A percentile compares a stretch with the other conserved stretches of the same genome.
Conservation (phyloP, 2,888 invertebrate species). For the Malthinus seriepunctatus region DNA sequence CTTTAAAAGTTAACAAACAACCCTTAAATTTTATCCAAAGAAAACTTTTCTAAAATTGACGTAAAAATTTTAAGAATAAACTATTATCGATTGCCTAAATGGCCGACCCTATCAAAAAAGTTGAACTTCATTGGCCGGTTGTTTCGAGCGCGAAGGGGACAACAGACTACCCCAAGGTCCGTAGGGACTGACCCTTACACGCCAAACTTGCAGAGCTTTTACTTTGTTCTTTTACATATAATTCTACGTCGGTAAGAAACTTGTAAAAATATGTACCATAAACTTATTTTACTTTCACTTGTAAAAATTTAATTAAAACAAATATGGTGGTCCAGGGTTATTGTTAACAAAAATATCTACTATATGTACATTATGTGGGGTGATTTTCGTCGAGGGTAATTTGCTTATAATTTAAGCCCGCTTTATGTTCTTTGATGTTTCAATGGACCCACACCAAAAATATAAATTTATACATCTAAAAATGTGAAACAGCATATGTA, state of each 20-base stretch:
- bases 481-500: conserved; percentile 33
- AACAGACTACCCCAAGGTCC: conserved; percentile 32
- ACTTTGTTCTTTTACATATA: conserved; percentile 20
- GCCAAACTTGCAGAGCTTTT: conserved; percentile 21
- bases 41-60: neutral
- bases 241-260: neutral
- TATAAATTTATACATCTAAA: conserved; percentile 12
- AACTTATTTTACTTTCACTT: neutral
- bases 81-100: conserved; percentile 31
- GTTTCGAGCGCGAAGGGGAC: conserved; percentile 24
- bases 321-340: conserved; percentile 14
- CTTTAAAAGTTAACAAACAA: neutral
- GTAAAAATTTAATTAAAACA: conserved; percentile 3
- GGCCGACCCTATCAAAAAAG: conserved; percentile 31
- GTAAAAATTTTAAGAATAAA: neutral
- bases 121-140: conserved; percentile 30
- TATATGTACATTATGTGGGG: conserved; percentile 7
- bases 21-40: neutral
- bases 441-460: conserved; percentile 27
- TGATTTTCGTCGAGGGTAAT: conserved; percentile 19
- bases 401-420: conserved; percentile 1
- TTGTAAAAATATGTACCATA: neutral
- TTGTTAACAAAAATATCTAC: no score
- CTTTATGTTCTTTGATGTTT: conserved; percentile 28
- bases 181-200: conserved; percentile 33